Evolutionary conservation across 2,888 invertebrate genomes (phyloP).

Genomic region (Penaeus monodon): DNA sequence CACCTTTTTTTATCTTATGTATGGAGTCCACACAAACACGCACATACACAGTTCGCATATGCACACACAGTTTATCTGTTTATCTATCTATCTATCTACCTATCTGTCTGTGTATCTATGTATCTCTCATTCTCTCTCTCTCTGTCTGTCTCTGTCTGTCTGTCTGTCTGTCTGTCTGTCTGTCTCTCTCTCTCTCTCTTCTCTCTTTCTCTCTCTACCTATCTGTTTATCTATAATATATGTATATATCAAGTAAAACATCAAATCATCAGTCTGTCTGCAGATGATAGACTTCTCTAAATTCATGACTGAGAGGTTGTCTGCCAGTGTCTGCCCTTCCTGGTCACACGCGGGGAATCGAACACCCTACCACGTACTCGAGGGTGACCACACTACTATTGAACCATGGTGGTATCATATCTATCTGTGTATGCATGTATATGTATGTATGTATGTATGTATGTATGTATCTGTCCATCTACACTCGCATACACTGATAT

Average conservation of each 20-base stretch:
- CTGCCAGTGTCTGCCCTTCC: no score
- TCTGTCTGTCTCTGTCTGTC: not conserved
- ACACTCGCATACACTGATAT: not conserved
- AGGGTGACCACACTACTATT: no score
- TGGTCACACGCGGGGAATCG: no score
- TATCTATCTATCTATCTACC: not conserved
- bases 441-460: not conserved
- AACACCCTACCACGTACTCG: no score
- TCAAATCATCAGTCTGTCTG: not conserved
- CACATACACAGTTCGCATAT: no score
- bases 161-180: not conserved
- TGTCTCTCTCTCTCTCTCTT: not conserved
- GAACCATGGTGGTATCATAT: no score
- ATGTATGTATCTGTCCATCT: not conserved
- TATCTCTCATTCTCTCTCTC: conserved; percentile 7
- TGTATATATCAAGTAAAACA: not conserved
- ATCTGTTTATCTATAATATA: not conserved
- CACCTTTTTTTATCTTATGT: no score
- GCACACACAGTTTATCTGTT: no score
- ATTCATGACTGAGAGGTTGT: no score
- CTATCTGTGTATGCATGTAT: no score
- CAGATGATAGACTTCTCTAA: not conserved
- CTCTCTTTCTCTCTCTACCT: not conserved
- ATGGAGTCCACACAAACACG: no score
- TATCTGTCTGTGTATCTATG: not conserved